A percentile compares a stretch with the other conserved stretches of the same genome.
Evolutionary conservation across 2,113 vertebrate genomes (phyloP).

Genomic region (Sylvicapra grimmia): DNA sequence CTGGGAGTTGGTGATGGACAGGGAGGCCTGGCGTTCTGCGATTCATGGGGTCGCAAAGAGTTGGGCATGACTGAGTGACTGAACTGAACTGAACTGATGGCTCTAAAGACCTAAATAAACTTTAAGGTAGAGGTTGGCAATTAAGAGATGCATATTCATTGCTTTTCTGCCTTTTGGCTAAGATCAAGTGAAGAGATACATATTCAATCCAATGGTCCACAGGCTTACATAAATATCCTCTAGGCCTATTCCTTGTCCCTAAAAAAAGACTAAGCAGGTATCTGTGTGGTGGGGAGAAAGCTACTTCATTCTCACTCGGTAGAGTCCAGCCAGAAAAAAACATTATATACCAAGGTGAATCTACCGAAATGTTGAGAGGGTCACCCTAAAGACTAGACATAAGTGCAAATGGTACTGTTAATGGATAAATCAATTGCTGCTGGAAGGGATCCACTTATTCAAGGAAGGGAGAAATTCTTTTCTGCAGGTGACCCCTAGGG

Average conservation of each 20-base stretch:
- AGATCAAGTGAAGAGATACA: background rate
- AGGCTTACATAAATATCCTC: background rate
- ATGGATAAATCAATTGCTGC: background rate
- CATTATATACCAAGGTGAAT: background rate
- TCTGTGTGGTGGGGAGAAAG: background rate
- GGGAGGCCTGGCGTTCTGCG: no score
- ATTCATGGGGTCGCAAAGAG: no score
- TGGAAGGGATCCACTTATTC: background rate
- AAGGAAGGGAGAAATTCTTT: background rate
- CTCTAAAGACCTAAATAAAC: background rate
- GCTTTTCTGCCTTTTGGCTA: background rate
- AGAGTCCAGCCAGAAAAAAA: background rate
- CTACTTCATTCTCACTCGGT: background rate
- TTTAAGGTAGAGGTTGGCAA: background rate
- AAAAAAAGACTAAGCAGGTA: background rate
- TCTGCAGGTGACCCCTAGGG: background rate
- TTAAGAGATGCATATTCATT: background rate
- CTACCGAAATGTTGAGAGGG: background rate
- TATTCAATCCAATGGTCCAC: background rate
- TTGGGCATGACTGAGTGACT: rapidly evolving
- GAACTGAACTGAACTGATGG: background rate
- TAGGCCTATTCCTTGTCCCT: rapidly evolving
- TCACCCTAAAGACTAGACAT: background rate
- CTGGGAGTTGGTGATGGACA: no score
- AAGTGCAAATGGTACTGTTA: background rate